phyloP scores from a whole-genome alignment of 2,113 vertebrate species.

The Podarcis cretensis region DNA sequence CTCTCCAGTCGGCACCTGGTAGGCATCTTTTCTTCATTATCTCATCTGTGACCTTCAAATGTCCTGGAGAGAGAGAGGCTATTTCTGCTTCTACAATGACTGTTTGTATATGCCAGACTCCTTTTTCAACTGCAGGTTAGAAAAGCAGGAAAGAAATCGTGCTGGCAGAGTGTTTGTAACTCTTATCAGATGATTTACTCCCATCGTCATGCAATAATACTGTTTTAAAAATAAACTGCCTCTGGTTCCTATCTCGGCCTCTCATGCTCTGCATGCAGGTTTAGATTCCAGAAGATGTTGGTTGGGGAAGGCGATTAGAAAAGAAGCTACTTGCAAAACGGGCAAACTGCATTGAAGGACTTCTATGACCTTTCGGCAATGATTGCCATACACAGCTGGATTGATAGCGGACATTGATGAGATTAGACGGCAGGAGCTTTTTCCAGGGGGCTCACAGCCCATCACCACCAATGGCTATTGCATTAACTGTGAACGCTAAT shows the following conservation, averaged over 20 bases:
- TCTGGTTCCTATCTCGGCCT: background rate
- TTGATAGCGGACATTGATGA: conserved; percentile 31
- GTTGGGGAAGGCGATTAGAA: conserved; percentile 27
- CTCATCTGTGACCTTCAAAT: conserved; percentile 57
- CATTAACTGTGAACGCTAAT: conserved; percentile 37
- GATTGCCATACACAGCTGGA: conserved; percentile 6
- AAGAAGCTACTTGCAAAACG: background rate
- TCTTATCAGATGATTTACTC: background rate
- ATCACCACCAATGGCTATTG: accelerated
- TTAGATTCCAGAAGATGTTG: background rate
- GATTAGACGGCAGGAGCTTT: conserved; percentile 1
- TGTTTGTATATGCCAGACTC: background rate
- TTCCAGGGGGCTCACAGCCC: conserved; percentile 13
- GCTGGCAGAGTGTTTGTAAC: background rate
- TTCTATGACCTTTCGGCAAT: conserved; percentile 20
- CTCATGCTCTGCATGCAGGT: background rate
- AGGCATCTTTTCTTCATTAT: conserved; percentile 57
- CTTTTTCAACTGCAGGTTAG: background rate
- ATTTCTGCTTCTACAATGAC: conserved; percentile 26
- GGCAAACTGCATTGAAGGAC: background rate
- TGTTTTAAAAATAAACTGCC: conserved; percentile 20
- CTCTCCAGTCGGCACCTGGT: conserved; percentile 41
- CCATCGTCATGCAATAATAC: background rate
- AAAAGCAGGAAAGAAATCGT: conserved; percentile 1
- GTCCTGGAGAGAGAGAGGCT: conserved; percentile 16